phyloP scores from a whole-genome alignment of 1,140 invertebrate genomes.

The Calosoma granatense region DNA sequence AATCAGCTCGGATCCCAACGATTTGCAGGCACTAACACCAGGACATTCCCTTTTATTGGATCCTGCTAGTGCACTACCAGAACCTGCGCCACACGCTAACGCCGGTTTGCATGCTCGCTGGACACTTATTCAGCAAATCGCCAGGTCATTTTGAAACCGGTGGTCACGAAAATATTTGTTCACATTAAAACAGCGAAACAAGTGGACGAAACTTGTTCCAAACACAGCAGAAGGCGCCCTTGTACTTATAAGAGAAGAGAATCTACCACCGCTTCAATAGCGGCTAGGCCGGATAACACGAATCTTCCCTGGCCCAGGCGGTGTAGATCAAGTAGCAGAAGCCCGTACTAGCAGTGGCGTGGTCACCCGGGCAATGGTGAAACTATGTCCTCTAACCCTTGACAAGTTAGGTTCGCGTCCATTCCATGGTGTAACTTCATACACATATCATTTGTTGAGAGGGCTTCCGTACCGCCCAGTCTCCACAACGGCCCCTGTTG shows the following conservation, averaged over 20 bases:
- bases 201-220: slow-evolving; percentile 21
- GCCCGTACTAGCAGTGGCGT: slow-evolving; percentile 19
- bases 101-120: neutral
- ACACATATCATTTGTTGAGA: too few relatives aligned
- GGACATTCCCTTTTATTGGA: slow-evolving; percentile 23
- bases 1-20: slow-evolving; percentile 19
- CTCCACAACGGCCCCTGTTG: too few relatives aligned
- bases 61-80: slow-evolving; percentile 4
- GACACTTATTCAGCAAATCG: slow-evolving; percentile 15
- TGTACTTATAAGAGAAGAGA: slow-evolving; percentile 28
- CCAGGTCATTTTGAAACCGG: slow-evolving; percentile 25
- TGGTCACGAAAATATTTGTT: slow-evolving; percentile 24
- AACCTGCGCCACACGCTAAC: slow-evolving; percentile 16
- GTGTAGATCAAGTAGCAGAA: slow-evolving; percentile 17
- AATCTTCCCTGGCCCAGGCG: slow-evolving; percentile 21
- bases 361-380: slow-evolving; percentile 18
- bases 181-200: slow-evolving; percentile 22
- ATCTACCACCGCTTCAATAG: slow-evolving; percentile 28
- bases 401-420: too few relatives aligned
- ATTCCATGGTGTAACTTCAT: too few relatives aligned
- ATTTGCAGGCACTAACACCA: slow-evolving; percentile 18
- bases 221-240: slow-evolving; percentile 21
- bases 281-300: slow-evolving; percentile 20
- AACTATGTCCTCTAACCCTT: slow-evolving; percentile 22
- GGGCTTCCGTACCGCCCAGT: too few relatives aligned